These are phyloP conservation scores for Chondrilla cf. caribensis DNA, from an alignment of 37 sponge, comb jelly and placozoan genomes.

Conservation along the genomic window DNA sequence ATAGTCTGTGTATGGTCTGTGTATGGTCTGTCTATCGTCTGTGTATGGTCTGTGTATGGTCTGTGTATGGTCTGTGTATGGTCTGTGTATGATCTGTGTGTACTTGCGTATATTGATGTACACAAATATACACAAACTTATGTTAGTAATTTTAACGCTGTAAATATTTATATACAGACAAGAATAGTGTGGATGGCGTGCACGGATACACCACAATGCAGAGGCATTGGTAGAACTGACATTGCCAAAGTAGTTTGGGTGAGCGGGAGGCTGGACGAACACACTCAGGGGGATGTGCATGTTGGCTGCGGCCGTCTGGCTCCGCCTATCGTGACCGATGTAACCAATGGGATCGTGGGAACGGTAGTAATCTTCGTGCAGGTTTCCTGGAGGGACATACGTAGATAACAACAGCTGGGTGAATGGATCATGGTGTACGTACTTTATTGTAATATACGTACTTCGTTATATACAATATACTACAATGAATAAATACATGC, in stretches of 20 bases:
- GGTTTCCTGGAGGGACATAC: background rate
- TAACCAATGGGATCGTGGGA: constrained; percentile 86
- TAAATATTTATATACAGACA: background rate
- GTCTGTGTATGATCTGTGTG: too few relatives aligned
- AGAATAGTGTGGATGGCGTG: too few relatives aligned
- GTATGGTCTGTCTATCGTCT: too few relatives aligned
- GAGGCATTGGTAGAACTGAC: background rate
- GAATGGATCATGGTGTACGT: too few relatives aligned
- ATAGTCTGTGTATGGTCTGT: too few relatives aligned
- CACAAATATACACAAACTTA: background rate
- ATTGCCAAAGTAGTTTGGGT: constrained; percentile 34
- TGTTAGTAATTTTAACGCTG: too few relatives aligned
- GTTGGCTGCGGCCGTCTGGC: constrained; percentile 69
- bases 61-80: too few relatives aligned
- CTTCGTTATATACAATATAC: too few relatives aligned
- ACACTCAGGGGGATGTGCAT: constrained; percentile 86
- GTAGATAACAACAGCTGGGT: too few relatives aligned
- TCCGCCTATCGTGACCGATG: constrained; percentile 72
- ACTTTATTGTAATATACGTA: too few relatives aligned
- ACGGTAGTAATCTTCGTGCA: constrained; percentile 74
- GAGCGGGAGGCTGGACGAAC: constrained; percentile 79
- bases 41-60: too few relatives aligned
- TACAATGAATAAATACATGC: too few relatives aligned
- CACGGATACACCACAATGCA: background rate
- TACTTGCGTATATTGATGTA: background rate